These are phyloP conservation scores for Zaprionus vittiger DNA, from an alignment of 1,140 invertebrate genomes.

Conservation along the genomic window DNA sequence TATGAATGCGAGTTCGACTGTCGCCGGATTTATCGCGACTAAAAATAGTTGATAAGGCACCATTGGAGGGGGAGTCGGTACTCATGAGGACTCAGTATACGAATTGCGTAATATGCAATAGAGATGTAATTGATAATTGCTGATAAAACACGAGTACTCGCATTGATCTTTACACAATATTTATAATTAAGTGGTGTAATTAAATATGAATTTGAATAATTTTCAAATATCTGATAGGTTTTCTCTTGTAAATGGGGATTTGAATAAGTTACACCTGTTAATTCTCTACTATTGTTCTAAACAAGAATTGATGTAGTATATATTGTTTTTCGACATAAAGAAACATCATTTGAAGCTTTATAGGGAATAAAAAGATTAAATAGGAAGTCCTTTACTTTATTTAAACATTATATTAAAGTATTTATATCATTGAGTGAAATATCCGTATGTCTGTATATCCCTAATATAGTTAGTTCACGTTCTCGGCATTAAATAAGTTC, in stretches of 20 bases:
- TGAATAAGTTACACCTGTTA: too few relatives aligned
- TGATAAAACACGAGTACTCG: neutral
- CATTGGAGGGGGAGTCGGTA: neutral
- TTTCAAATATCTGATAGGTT: neutral
- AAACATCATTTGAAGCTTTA: too few relatives aligned
- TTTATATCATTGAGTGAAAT: neutral
- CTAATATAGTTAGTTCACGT: neutral
- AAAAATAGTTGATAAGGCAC: neutral
- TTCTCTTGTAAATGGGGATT: neutral
- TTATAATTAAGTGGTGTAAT: neutral
- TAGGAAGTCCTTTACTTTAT: neutral
- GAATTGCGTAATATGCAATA: neutral
- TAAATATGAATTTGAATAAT: neutral
- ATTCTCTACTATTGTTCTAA: too few relatives aligned
- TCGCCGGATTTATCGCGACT: neutral
- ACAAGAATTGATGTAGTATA: too few relatives aligned
- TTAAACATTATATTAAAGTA: neutral
- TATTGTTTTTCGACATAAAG: too few relatives aligned
- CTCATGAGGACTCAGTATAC: neutral
- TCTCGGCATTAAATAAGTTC: neutral
- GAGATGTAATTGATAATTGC: slow-evolving; percentile 3
- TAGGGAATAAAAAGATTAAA: neutral
- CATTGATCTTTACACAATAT: neutral
- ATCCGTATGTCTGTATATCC: neutral
- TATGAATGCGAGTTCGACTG: slow-evolving; percentile 28